Percentiles rank a stretch among this genome's conserved stretches.
phyloP scores from a whole-genome alignment of 2,113 vertebrate species.

The Alexandromys fortis region DNA sequence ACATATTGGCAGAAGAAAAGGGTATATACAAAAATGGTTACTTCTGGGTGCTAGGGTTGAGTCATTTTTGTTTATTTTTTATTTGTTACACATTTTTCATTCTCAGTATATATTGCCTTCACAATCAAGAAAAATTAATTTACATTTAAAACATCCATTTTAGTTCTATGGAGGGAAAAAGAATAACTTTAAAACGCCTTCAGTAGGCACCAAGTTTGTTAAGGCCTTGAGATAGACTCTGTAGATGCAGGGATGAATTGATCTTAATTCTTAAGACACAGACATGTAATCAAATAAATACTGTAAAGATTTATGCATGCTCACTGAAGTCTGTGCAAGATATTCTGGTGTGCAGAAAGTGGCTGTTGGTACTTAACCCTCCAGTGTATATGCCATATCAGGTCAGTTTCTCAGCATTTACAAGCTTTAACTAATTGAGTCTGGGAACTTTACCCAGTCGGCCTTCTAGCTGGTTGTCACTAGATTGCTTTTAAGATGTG shows the following conservation, averaged over 20 bases:
- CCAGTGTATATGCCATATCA: not conserved
- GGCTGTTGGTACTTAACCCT: not conserved
- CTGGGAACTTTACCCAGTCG: not conserved
- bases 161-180: conserved; percentile 29
- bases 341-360: not conserved
- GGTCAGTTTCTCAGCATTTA: conserved; percentile 28
- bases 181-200: not conserved
- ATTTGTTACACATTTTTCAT: conserved; percentile 43
- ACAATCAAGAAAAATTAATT: conserved; percentile 48
- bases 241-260: not conserved
- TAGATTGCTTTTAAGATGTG: not conserved
- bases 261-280: conserved; percentile 2
- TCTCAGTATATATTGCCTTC: not conserved
- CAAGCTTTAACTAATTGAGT: not conserved
- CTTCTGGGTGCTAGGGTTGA: not conserved
- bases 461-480: not conserved
- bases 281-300: not conserved
- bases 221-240: conserved; percentile 13
- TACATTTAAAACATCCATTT: not conserved
- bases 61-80: conserved; percentile 48
- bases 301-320: not conserved
- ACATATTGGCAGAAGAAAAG: not conserved
- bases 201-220: not conserved
- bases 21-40: not conserved
- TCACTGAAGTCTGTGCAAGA: not conserved